Conservation (phyloP, 2,113 vertebrate species). For the Alosa alosa region DNA sequence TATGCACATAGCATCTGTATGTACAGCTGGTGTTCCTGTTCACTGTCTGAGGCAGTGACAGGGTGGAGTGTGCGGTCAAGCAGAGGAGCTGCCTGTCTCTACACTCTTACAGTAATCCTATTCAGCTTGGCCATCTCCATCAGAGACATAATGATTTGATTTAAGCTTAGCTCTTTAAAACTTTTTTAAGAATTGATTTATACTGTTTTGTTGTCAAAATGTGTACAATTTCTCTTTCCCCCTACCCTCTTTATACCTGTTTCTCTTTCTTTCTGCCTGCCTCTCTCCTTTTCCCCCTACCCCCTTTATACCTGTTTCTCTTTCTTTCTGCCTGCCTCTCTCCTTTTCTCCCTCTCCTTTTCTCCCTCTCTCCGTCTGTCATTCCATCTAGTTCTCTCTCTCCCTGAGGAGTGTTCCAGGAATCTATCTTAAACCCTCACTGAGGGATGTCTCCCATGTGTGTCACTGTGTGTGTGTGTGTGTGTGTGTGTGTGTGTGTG, state of each 20-base stretch:
- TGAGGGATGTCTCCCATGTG: too few relatives aligned
- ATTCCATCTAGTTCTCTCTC: neutral
- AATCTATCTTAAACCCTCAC: conserved; percentile 7
- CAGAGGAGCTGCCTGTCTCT: too few relatives aligned
- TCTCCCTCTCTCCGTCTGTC: neutral
- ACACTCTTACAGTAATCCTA: too few relatives aligned
- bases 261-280: neutral
- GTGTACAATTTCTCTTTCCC: neutral
- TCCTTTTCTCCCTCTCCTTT: neutral
- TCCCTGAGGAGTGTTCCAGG: neutral
- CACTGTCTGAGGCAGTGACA: too few relatives aligned
- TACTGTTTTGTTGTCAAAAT: too few relatives aligned
- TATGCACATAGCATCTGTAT: too few relatives aligned
- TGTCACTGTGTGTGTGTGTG: neutral
- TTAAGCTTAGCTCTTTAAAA: too few relatives aligned
- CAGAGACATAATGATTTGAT: too few relatives aligned
- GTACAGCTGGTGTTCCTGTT: too few relatives aligned
- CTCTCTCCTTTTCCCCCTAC: neutral
- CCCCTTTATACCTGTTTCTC: neutral
- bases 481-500: neutral
- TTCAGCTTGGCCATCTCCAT: too few relatives aligned
- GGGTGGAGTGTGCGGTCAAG: too few relatives aligned
- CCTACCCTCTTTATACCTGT: neutral
- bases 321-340: neutral
- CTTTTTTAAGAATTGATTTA: too few relatives aligned